Evolutionary conservation across 2,888 invertebrate genomes (phyloP).

Genomic region (Sipha maydis): DNA sequence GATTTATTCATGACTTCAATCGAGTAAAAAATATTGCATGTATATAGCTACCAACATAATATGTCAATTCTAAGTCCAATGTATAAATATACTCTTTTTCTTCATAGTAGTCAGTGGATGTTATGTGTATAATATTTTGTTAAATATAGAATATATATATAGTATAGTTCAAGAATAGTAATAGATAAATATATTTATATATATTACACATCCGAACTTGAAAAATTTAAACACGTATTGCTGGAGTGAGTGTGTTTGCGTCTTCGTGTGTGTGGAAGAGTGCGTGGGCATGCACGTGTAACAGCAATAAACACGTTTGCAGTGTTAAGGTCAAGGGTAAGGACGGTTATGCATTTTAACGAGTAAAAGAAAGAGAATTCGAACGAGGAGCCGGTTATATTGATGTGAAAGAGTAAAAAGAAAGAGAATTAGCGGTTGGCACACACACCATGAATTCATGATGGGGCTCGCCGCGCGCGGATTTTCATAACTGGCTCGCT

Average conservation of each 20-base stretch:
- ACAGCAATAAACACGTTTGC: background rate
- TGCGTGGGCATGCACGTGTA: background rate
- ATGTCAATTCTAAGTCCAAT: background rate
- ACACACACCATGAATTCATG: background rate
- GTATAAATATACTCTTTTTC: background rate
- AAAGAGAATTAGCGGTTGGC: constrained; percentile 7
- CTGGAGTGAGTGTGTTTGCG: background rate
- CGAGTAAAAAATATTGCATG: background rate
- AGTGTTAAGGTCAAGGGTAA: constrained; percentile 13
- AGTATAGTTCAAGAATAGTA: too few species aligned
- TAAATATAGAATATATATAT: too few species aligned
- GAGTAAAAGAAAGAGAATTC: background rate
- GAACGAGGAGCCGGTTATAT: background rate
- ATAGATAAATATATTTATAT: background rate
- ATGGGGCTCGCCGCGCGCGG: background rate
- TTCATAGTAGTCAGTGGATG: background rate
- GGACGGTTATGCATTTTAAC: background rate
- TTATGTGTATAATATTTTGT: too few species aligned
- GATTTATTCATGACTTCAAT: constrained; percentile 41
- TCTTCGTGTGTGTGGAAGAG: background rate
- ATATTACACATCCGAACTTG: background rate
- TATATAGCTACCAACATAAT: background rate
- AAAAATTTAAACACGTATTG: background rate
- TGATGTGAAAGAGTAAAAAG: background rate
- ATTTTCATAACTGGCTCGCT: background rate